Conservation (phyloP, 2,888 invertebrate species). For the Antitype chi region DNA sequence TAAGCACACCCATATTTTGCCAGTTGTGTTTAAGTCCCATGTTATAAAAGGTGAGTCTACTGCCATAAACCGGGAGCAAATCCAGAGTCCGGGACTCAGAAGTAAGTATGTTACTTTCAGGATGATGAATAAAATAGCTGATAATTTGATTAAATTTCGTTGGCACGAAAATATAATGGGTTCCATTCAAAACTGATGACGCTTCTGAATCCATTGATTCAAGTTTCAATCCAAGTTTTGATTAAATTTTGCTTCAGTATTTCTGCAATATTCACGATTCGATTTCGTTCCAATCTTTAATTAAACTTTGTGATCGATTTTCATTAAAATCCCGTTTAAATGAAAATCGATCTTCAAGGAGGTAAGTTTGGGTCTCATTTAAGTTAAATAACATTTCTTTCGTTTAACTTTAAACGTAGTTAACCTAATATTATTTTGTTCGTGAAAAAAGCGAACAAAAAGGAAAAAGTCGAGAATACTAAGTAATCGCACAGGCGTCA, state of each 20-base stretch:
- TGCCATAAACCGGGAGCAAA: too few species aligned
- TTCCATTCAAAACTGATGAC: constrained; percentile 2
- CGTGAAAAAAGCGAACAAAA: too few species aligned
- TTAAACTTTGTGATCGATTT: constrained; percentile 33
- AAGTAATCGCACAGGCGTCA: too few species aligned
- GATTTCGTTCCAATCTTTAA: constrained; percentile 11
- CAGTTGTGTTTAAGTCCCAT: too few species aligned
- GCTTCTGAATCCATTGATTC: constrained; percentile 11
- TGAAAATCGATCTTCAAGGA: background rate
- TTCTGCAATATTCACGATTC: constrained; percentile 21
- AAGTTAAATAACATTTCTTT: background rate
- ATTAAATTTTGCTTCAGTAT: constrained; percentile 22
- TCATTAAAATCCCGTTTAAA: background rate
- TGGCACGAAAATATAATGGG: background rate
- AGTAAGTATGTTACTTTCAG: background rate
- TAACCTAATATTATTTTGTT: background rate
- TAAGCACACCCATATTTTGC: too few species aligned
- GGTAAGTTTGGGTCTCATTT: background rate
- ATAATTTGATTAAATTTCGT: background rate
- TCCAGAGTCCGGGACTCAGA: too few species aligned
- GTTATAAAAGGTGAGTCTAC: too few species aligned
- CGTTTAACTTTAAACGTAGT: background rate
- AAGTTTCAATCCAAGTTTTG: constrained; percentile 28
- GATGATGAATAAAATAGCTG: background rate
- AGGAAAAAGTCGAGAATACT: too few species aligned